Base-by-base conservation (phyloP, 2,888 invertebrate genomes). In the Machimus rusticus region DNA sequence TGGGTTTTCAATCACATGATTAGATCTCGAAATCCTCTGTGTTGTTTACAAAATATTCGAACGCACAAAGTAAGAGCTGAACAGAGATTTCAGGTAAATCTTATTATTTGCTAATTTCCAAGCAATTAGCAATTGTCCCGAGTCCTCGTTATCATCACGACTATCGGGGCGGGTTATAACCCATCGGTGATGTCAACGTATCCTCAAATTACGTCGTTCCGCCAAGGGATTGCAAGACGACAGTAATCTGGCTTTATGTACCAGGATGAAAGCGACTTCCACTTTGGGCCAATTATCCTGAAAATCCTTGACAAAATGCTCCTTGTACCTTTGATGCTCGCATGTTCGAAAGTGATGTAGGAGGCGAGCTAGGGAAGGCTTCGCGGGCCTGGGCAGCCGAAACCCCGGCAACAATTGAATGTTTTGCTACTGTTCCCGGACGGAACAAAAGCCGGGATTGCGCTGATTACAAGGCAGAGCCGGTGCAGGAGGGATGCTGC, bases 221-320 rank as follows among this genome's bases (percentile, higher is more conserved):
- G 81, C 31, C 19, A 81, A 6, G 34, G 66, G 28, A 51, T 51
- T 51, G 16, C 14, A 46, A 39, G 55, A 81, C 31, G 55, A 81
- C n/a, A 81, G 37, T 23, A 28, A 31, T 51, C 81, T 51, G 14
- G 43, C 43, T 81, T 81, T 81, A 81, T 81, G 16, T 34, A 4
- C 12, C 8, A 28, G 57, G 34, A 51, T 39, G 55, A 79, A 79
- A 79, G 37, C 79, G 74, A 76, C 84, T 57, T 86, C 79, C 86
- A 86, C 76, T 88, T 86, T 88, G 74, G 81, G 86, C 86, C 86
- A 88, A 88, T 88, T 88, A 88, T 82, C 81, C 77, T 82, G 43
- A 9, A 88, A 86, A 86, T 88, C 81, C 86, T 88, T 81, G 86
- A 82, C 87, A 78, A 79, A 85, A 85, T 66, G 74, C 66, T 51